Base-by-base conservation (phyloP, 1,140 invertebrate species). In the Caenorhabditis inopinata region DNA sequence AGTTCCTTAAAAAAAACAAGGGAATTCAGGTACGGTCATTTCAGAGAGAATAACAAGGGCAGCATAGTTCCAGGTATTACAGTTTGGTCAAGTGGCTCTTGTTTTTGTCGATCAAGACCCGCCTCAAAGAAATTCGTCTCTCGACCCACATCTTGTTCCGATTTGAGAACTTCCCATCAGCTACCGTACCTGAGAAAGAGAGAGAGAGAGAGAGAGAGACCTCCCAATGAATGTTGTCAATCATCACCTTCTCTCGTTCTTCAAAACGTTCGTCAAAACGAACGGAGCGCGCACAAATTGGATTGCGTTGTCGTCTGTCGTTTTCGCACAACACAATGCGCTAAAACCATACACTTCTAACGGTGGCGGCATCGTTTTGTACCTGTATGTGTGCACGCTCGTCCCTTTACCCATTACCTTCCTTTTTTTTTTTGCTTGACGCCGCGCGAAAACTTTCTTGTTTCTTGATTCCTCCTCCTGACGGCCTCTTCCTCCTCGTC, bases 361-460 rank as follows among this genome's bases (percentile, higher is more conserved):
- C 32, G 58, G 38, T 42, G 14, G 58, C 58, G 58, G 58, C 58
- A 42, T 68, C 58, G 58, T 68, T 68, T 42, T 42, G 38, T 42
- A 42, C 14, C 14, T 5, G 38, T 42, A 42, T 68, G 58, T 68
- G 58, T 68, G 58, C 58, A 68, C 58, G 58, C 58, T 68, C 58
- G 58, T 68, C 58, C 38, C 21, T 32, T 68, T 42, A 42, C 58
- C 58, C 58, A 68, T 68, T 68, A 68, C 58, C 58, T 68, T 16
- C 21, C n/a, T n/a, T n/a, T 51, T 5, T 58, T 68, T 68, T 68
- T 68, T 38, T 58, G 27, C 29, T 42, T 9, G 32, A 11, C n/a
- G 58, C 27, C 58, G 58, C 58, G 32, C 58, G 58, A 68, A 68
- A 68, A 68, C 23, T 68, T 68, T 75, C 73, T 74, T 74, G 35